phyloP scores from a whole-genome alignment of 2,113 vertebrate genomes.

The Recurvirostra avosetta region DNA sequence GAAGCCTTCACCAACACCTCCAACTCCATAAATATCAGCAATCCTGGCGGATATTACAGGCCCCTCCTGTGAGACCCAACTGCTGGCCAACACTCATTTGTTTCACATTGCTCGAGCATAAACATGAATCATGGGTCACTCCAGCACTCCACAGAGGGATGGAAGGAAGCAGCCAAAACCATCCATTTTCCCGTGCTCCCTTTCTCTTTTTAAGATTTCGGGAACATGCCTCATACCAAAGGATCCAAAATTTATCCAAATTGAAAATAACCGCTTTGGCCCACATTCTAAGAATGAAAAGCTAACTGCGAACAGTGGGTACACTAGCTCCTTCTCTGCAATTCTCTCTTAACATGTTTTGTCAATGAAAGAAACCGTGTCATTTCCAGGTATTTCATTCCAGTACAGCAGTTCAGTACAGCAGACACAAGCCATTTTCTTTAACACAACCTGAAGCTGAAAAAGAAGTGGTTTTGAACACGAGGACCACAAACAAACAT shows the following conservation, averaged over 20 bases:
- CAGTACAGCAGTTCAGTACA: background rate
- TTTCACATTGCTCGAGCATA: background rate
- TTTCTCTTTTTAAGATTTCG: background rate
- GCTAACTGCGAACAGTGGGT: background rate
- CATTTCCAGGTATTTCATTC: background rate
- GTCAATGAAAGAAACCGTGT: background rate
- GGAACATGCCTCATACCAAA: background rate
- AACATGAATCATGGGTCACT: background rate
- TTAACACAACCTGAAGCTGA: background rate
- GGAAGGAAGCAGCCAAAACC: background rate
- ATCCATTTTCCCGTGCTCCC: background rate
- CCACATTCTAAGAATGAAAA: background rate
- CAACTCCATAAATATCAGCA: background rate
- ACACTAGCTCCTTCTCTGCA: background rate
- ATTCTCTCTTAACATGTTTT: background rate
- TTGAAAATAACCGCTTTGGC: background rate
- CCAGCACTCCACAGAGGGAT: background rate
- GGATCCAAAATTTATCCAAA: background rate
- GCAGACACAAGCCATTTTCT: background rate
- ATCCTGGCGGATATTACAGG: background rate
- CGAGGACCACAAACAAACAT: background rate
- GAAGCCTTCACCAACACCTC: background rate
- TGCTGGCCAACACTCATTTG: background rate
- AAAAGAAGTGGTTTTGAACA: background rate
- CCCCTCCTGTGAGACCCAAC: background rate